Conservation (phyloP, 2,888 invertebrate genomes). For the Tenthredo scrophulariae region DNA sequence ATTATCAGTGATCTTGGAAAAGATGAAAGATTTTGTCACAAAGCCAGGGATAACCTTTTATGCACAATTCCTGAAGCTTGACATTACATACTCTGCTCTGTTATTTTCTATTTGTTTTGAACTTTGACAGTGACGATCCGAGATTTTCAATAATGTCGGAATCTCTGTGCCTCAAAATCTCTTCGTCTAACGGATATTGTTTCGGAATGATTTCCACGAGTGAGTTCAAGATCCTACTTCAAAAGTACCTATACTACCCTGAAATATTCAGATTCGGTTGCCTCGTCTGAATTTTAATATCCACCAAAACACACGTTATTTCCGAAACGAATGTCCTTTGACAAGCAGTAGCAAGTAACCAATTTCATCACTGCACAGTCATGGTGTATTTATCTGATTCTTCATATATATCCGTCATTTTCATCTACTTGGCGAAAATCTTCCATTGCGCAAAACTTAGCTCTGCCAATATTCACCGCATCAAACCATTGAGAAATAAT, state of each 20-base stretch:
- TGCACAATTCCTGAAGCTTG: slow-evolving; percentile 4
- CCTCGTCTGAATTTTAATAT: background rate
- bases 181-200: background rate
- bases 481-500: no score
- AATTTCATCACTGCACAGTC: background rate
- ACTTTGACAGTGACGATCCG: background rate
- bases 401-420: background rate
- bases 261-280: background rate
- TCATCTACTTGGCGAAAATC: background rate
- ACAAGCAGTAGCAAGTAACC: background rate
- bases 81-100: background rate
- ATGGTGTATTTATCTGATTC: background rate
- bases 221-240: background rate
- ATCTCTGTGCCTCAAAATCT: background rate
- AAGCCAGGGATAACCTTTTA: background rate
- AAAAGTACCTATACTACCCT: background rate
- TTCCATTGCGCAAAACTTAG: background rate
- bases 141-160: background rate
- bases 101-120: background rate
- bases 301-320: background rate
- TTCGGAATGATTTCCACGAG: background rate
- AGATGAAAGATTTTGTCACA: background rate
- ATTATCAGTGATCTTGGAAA: background rate
- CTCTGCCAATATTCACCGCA: background rate
- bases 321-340: background rate